phyloP scores from a whole-genome alignment of 1,140 invertebrate species.

The Achroia grisella region DNA sequence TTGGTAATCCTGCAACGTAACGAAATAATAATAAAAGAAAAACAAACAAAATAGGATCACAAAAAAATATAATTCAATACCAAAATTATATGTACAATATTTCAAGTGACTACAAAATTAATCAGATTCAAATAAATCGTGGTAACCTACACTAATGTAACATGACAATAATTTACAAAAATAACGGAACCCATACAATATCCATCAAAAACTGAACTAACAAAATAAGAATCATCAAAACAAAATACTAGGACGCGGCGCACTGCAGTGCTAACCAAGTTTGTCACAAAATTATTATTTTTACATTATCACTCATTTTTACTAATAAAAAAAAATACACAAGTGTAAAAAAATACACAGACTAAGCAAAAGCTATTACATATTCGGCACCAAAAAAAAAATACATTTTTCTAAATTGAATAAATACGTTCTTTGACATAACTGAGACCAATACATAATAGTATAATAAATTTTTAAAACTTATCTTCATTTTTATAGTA shows the following conservation, averaged over 20 bases:
- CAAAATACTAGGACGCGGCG: too few relatives aligned
- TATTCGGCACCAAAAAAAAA: too few relatives aligned
- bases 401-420: conserved; percentile 1
- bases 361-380: too few relatives aligned
- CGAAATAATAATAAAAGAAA: not conserved
- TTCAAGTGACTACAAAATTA: conserved; percentile 11
- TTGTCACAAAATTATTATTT: too few relatives aligned
- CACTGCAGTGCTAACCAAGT: too few relatives aligned
- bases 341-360: too few relatives aligned
- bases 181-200: not conserved
- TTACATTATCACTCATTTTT: too few relatives aligned
- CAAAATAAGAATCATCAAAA: too few relatives aligned
- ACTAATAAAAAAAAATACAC: too few relatives aligned
- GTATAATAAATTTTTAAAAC: too few relatives aligned
- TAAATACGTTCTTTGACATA: conserved; percentile 59
- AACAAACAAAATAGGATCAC: conserved; percentile 8
- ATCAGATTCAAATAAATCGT: conserved; percentile 4
- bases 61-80: conserved; percentile 14
- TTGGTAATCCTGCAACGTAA: too few relatives aligned
- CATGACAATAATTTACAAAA: conserved; percentile 6
- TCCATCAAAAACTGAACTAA: not conserved
- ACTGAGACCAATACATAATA: conserved; percentile 59
- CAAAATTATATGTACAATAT: conserved; percentile 13
- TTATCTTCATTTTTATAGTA: too few relatives aligned
- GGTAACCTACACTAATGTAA: conserved; percentile 7